Evolutionary conservation across 2,888 invertebrate species (phyloP).

Genomic region (Allygus modestus): DNA sequence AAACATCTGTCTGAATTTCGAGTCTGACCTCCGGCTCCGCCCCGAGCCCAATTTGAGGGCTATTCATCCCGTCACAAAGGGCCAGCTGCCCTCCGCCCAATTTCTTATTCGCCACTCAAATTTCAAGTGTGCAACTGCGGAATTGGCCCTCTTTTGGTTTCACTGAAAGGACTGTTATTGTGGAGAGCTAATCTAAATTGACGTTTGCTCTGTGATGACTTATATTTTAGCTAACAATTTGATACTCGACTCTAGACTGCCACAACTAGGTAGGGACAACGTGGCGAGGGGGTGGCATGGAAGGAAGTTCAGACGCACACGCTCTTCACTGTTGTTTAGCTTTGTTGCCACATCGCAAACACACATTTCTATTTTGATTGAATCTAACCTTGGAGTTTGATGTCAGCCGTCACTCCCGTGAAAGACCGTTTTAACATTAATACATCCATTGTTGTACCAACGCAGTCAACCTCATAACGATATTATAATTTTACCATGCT

Average conservation of each 20-base stretch:
- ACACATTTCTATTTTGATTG: too few species aligned
- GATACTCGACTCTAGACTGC: neutral
- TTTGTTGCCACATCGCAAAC: too few species aligned
- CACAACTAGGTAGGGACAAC: neutral
- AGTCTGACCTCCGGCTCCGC: neutral
- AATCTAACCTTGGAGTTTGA: too few species aligned
- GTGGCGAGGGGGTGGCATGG: too few species aligned
- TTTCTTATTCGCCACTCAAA: constrained; percentile 38
- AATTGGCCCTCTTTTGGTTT: constrained; percentile 2
- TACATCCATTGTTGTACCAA: too few species aligned
- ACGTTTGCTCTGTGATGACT: neutral
- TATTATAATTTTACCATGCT: too few species aligned
- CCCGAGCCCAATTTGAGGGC: constrained; percentile 33
- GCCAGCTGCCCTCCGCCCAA: constrained; percentile 51
- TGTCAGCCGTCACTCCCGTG: too few species aligned
- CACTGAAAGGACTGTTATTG: constrained; percentile 25
- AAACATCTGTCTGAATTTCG: constrained; percentile 23
- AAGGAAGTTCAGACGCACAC: too few species aligned
- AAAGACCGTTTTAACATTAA: too few species aligned
- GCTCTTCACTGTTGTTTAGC: too few species aligned
- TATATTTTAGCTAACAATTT: neutral
- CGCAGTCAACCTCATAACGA: too few species aligned
- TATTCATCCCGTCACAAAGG: constrained; percentile 44
- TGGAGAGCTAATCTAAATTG: constrained; percentile 21
- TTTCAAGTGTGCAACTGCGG: constrained; percentile 44